These are phyloP conservation scores for Cordilura impudica DNA, from an alignment of 2,888 invertebrate species.

Conservation along the genomic window DNA sequence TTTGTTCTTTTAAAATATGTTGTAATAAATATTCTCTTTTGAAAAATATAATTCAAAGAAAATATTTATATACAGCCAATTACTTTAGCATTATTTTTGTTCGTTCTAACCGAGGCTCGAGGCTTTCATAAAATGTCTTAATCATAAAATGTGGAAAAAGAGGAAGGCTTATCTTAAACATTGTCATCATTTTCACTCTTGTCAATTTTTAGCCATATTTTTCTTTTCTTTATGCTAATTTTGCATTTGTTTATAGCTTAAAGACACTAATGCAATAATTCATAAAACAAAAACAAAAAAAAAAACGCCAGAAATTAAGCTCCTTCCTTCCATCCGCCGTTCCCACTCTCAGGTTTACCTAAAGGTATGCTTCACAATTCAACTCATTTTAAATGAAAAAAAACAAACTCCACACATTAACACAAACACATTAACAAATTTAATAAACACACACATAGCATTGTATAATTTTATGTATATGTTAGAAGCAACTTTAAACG, in stretches of 20 bases:
- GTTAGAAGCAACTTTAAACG: no score
- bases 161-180: conserved; percentile 28
- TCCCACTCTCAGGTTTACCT: no score
- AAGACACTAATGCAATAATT: conserved; percentile 39
- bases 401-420: no score
- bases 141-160: conserved; percentile 31
- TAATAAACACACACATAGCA: no score
- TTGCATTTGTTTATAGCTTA: conserved; percentile 26
- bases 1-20: background rate
- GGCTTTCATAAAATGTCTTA: conserved; percentile 52
- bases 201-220: conserved; percentile 17
- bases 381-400: no score
- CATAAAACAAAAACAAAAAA: no score
- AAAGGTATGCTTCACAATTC: no score
- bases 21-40: conserved; percentile 14
- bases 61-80: conserved; percentile 4
- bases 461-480: no score
- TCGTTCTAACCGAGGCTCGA: background rate
- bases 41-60: conserved; percentile 40
- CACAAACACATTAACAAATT: no score
- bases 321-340: no score
- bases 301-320: no score
- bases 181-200: conserved; percentile 30
- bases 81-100: background rate
- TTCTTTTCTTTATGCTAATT: conserved; percentile 47